phyloP scores from a whole-genome alignment of 2,113 vertebrate genomes.

The Hemiprocne comata region DNA sequence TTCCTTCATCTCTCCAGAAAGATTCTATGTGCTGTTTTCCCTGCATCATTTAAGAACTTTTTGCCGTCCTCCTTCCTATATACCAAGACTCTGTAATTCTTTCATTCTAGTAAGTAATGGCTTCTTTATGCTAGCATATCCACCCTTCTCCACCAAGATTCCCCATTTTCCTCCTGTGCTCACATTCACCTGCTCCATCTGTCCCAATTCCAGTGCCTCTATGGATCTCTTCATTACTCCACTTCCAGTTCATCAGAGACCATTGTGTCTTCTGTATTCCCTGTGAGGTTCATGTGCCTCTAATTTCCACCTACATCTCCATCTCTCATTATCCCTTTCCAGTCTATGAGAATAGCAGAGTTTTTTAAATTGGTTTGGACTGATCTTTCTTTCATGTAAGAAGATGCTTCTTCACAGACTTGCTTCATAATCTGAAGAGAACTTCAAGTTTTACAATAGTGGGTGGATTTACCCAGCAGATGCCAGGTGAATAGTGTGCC shows the following conservation, averaged over 20 bases:
- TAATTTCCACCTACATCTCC: background rate
- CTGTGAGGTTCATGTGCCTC: background rate
- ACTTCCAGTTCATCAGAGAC: background rate
- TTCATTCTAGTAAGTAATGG: background rate
- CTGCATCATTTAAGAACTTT: background rate
- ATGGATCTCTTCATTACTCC: background rate
- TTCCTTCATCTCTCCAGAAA: background rate
- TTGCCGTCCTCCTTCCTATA: background rate
- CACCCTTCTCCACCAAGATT: background rate
- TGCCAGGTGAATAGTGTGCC: background rate
- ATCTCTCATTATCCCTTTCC: background rate
- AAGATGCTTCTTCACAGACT: background rate
- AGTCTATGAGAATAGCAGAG: background rate
- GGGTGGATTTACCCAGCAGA: background rate
- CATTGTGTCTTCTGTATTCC: background rate
- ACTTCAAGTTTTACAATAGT: background rate
- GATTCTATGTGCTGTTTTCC: background rate
- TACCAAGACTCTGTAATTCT: background rate
- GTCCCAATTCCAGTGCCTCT: background rate
- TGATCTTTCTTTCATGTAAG: background rate
- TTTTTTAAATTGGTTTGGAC: background rate
- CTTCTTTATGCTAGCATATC: background rate
- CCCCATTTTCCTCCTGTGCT: background rate
- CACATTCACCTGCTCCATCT: background rate
- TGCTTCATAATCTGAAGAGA: background rate